A percentile compares a stretch with the other conserved stretches of the same genome.
Conservation (phyloP, 2,797 vertebrate genomes). For the Pteronotus mesoamericanus region DNA sequence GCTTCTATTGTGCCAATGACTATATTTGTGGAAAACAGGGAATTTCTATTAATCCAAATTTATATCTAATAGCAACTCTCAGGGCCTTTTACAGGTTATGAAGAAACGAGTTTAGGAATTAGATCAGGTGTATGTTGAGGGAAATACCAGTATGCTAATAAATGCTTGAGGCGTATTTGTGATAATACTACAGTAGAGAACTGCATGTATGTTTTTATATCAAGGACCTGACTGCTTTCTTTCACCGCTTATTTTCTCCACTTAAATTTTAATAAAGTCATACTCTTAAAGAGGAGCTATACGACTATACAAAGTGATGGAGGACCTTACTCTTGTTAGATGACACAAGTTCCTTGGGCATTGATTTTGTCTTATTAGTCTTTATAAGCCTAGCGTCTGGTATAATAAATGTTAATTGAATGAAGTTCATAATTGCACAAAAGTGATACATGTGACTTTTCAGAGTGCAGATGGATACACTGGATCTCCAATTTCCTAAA, state of each 20-base stretch:
- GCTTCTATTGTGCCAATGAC: background rate
- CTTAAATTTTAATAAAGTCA: constrained; percentile 23
- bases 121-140: background rate
- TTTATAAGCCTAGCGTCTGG: background rate
- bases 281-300: constrained; percentile 5
- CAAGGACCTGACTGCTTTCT: background rate
- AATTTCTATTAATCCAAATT: constrained; percentile 21
- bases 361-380: background rate
- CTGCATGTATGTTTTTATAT: background rate
- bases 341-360: background rate
- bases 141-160: background rate
- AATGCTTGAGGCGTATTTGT: background rate
- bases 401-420: constrained; percentile 5
- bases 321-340: background rate
- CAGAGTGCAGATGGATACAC: background rate
- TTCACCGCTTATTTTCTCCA: constrained; percentile 21
- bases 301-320: background rate
- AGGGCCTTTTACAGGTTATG: background rate
- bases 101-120: constrained; percentile 13
- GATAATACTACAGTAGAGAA: background rate
- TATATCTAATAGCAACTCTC: background rate
- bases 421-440: background rate
- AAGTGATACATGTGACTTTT: background rate
- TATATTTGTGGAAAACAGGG: background rate
- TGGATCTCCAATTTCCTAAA: constrained; percentile 20